Conservation (phyloP, 2,797 vertebrate genomes). For the Hippocampus kuda region DNA sequence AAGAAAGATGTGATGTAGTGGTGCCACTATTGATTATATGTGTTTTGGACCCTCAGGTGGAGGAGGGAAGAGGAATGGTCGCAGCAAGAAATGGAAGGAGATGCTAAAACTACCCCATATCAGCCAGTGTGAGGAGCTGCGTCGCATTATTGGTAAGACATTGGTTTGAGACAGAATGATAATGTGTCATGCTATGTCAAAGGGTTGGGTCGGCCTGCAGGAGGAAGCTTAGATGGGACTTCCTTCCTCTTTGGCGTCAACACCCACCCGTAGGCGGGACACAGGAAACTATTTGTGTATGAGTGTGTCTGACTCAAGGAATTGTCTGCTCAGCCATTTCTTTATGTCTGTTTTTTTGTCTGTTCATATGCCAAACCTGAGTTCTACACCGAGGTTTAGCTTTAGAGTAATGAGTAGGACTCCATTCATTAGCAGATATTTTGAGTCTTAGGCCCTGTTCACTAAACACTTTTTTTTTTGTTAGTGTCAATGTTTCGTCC, state of each 20-base stretch:
- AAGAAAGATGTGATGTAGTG: slow-evolving; percentile 9
- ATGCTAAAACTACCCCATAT: slow-evolving; percentile 83
- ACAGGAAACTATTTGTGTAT: slow-evolving; percentile 49
- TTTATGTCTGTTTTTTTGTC: slow-evolving; percentile 10
- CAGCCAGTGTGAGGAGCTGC: slow-evolving; percentile 77
- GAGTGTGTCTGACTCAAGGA: slow-evolving; percentile 23
- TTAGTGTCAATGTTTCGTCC: not conserved
- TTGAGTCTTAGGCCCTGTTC: not conserved
- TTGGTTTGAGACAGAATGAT: slow-evolving; percentile 16
- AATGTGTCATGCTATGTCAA: slow-evolving; percentile 45
- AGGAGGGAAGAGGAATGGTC: slow-evolving; percentile 76
- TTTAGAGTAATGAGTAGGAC: not conserved
- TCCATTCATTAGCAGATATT: not conserved
- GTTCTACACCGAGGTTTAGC: slow-evolving; percentile 26
- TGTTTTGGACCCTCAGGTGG: slow-evolving; percentile 62
- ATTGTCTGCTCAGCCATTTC: slow-evolving; percentile 17
- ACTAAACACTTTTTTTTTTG: not conserved
- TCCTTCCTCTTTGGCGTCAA: slow-evolving; percentile 66
- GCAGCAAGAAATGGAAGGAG: slow-evolving; percentile 90
- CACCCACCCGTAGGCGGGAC: slow-evolving; percentile 59
- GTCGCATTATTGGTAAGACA: slow-evolving; percentile 70
- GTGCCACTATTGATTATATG: slow-evolving; percentile 15
- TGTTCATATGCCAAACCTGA: slow-evolving; percentile 9
- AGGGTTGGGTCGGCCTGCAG: slow-evolving; percentile 50
- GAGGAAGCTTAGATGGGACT: slow-evolving; percentile 65